Evolutionary conservation across 2,113 vertebrate species (phyloP).

Genomic region (Neopipo cinnamomea): DNA sequence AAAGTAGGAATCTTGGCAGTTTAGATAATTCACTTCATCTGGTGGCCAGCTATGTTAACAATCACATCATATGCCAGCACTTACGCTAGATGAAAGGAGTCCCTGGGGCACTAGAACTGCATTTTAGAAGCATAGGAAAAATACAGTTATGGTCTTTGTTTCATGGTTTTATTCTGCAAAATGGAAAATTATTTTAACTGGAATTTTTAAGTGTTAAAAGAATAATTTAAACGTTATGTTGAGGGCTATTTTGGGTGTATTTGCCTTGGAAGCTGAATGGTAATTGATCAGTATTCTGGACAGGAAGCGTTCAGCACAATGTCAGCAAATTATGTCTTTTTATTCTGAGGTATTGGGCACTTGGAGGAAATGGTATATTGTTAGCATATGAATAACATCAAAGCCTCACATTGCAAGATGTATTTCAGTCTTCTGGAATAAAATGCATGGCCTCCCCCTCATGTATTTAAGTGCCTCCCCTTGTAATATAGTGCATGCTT

Average conservation of each 20-base stretch:
- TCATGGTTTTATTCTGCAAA: constrained; percentile 71
- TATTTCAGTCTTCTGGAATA: constrained; percentile 64
- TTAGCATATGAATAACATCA: constrained; percentile 79
- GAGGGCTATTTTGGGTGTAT: constrained; percentile 42
- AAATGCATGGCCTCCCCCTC: constrained; percentile 37
- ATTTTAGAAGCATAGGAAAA: constrained; percentile 71
- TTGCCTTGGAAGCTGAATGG: constrained; percentile 46
- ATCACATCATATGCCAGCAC: constrained; percentile 77
- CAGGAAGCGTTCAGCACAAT: constrained; percentile 47
- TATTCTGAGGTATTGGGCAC: constrained; percentile 62
- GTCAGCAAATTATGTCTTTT: constrained; percentile 74
- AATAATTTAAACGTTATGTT: constrained; percentile 57
- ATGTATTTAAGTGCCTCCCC: constrained; percentile 7
- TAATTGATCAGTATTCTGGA: constrained; percentile 70
- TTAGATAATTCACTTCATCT: constrained; percentile 83
- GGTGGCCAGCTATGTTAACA: constrained; percentile 83
- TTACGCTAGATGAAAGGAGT: constrained; percentile 78
- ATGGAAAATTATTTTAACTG: constrained; percentile 76
- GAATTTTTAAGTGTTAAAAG: constrained; percentile 69
- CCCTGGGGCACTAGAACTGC: constrained; percentile 70
- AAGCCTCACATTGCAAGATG: constrained; percentile 60
- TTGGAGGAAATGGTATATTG: constrained; percentile 71
- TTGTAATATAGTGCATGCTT: neutral
- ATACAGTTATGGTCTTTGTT: constrained; percentile 72
- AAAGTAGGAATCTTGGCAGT: constrained; percentile 78